These are phyloP conservation scores for Schlechtendalia chinensis DNA, from an alignment of 1,140 invertebrate species.

Conservation along the genomic window DNA sequence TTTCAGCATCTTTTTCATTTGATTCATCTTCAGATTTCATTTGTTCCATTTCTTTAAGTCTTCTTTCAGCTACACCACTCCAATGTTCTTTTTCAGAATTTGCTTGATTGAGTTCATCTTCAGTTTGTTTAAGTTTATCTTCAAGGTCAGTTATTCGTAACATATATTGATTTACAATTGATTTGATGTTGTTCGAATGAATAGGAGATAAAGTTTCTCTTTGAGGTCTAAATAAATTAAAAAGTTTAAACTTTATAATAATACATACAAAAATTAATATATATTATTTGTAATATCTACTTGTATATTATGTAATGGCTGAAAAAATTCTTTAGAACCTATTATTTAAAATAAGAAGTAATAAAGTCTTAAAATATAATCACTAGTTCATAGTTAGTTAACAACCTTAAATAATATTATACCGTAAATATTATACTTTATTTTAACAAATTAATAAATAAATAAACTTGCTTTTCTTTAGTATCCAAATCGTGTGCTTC, in stretches of 20 bases:
- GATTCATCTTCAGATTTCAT: slow-evolving; percentile 57
- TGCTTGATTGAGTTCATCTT: slow-evolving; percentile 60
- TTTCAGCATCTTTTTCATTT: slow-evolving; percentile 36
- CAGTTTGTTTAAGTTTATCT: slow-evolving; percentile 53
- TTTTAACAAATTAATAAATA: too few relatives aligned
- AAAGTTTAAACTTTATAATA: too few relatives aligned
- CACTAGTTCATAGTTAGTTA: too few relatives aligned
- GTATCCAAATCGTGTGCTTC: not conserved
- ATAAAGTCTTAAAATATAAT: too few relatives aligned
- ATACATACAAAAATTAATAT: too few relatives aligned
- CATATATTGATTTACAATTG: slow-evolving; percentile 51
- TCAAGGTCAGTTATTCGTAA: slow-evolving; percentile 51
- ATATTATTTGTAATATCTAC: too few relatives aligned
- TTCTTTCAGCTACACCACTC: slow-evolving; percentile 61
- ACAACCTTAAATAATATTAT: too few relatives aligned
- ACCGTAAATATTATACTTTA: too few relatives aligned
- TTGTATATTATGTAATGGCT: too few relatives aligned
- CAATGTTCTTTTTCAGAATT: slow-evolving; percentile 55
- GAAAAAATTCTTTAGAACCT: too few relatives aligned
- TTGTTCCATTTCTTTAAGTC: slow-evolving; percentile 60
- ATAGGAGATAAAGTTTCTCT: slow-evolving; percentile 21
- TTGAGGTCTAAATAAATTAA: not conserved
- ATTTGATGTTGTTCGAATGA: slow-evolving; percentile 21
- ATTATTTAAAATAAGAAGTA: too few relatives aligned
- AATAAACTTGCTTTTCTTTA: slow-evolving; percentile 9